Evolutionary conservation across 2,797 vertebrate species (phyloP).

Genomic region (Pipistrellus kuhlii): DNA sequence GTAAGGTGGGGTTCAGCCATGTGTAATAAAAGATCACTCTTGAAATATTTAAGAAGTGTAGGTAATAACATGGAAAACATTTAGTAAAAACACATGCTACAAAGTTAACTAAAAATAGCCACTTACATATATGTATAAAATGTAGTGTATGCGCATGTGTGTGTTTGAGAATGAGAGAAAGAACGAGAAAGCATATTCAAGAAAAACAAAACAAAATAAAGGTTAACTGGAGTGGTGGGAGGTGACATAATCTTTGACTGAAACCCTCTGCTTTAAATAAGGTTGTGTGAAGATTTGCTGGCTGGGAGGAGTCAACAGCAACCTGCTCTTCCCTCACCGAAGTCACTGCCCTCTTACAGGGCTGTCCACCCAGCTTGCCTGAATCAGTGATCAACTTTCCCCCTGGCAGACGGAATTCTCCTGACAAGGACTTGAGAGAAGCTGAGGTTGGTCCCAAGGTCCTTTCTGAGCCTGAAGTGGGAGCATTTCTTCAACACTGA

Average conservation of each 20-base stretch:
- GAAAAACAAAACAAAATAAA: not conserved
- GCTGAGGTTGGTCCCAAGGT: not conserved
- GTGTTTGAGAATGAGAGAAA: not conserved
- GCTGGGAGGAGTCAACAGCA: not conserved
- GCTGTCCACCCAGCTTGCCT: not conserved
- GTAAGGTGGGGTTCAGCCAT: too few species aligned
- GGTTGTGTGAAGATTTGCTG: not conserved
- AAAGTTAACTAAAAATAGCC: not conserved
- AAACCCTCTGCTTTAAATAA: not conserved
- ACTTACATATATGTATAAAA: not conserved
- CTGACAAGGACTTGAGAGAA: not conserved
- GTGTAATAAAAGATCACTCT: too few species aligned
- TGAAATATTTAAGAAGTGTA: not conserved
- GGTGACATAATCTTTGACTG: not conserved
- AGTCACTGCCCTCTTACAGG: not conserved
- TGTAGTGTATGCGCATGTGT: not conserved
- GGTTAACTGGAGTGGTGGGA: not conserved
- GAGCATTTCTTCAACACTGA: not conserved
- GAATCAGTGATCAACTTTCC: not conserved
- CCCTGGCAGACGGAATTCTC: not conserved
- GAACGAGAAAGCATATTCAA: not conserved
- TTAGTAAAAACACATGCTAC: not conserved
- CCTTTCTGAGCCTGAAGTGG: not conserved
- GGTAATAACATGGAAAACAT: too few species aligned
- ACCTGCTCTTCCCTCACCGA: not conserved